Evolutionary conservation across 1,140 invertebrate species (phyloP).

Genomic region (Brachystomella parvula): DNA sequence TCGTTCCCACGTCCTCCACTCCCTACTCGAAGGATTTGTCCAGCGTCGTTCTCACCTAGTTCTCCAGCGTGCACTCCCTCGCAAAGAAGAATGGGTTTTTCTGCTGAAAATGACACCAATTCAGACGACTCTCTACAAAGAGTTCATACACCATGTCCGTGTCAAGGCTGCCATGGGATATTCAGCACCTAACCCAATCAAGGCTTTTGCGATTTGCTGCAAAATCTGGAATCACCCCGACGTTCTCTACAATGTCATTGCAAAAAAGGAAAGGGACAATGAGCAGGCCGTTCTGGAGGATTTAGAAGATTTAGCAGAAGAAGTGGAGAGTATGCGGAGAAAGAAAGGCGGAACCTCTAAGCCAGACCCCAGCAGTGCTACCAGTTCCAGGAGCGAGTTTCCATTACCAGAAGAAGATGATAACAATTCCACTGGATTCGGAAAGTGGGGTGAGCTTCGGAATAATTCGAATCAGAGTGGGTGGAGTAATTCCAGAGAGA

Average conservation of each 20-base stretch:
- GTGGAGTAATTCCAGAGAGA: too few species aligned
- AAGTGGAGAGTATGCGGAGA: slow-evolving; percentile 39
- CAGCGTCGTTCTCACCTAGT: slow-evolving; percentile 60
- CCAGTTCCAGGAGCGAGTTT: too few species aligned
- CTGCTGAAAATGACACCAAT: slow-evolving; percentile 77
- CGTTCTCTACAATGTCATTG: slow-evolving; percentile 67
- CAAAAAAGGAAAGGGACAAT: slow-evolving; percentile 23
- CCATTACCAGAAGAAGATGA: too few species aligned
- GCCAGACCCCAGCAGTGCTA: not conserved
- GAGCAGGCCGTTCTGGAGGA: slow-evolving; percentile 52
- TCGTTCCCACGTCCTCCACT: slow-evolving; percentile 80
- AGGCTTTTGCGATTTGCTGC: slow-evolving; percentile 96
- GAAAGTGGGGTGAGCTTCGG: too few species aligned
- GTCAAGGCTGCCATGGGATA: slow-evolving; percentile 52
- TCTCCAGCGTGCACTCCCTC: slow-evolving; percentile 71
- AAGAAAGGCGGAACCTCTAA: not conserved
- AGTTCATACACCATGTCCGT: slow-evolving; percentile 58
- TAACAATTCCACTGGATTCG: too few species aligned
- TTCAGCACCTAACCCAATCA: slow-evolving; percentile 87
- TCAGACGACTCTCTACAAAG: slow-evolving; percentile 78
- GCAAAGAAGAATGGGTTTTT: slow-evolving; percentile 86
- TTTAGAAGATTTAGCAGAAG: slow-evolving; percentile 64
- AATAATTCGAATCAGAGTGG: too few species aligned
- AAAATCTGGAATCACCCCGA: slow-evolving; percentile 99
- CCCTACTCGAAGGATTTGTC: slow-evolving; percentile 81